Conservation (phyloP, 2,797 vertebrate species). For the Esox masquinongy region DNA sequence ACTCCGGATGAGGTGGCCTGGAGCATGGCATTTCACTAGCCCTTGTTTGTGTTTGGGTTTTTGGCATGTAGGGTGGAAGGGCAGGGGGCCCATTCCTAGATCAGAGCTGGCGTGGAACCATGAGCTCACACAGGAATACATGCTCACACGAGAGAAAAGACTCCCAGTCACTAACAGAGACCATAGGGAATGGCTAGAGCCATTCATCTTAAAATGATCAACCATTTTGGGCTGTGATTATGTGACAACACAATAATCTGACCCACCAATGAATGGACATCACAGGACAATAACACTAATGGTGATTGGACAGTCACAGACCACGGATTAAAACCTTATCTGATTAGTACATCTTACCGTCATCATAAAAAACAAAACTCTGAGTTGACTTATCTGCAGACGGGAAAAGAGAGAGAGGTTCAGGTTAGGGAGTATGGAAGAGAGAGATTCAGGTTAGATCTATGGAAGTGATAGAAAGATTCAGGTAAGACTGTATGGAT, state of each 20-base stretch:
- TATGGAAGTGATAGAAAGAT: slow-evolving; percentile 12
- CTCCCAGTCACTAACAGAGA: too few relatives aligned
- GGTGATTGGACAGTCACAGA: slow-evolving; percentile 64
- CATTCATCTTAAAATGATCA: too few relatives aligned
- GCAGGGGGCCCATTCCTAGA: too few relatives aligned
- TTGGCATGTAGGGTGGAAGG: too few relatives aligned
- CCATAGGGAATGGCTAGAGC: too few relatives aligned
- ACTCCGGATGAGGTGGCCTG: too few relatives aligned
- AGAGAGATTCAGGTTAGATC: slow-evolving; percentile 55
- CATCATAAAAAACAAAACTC: slow-evolving; percentile 83
- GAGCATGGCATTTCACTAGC: too few relatives aligned
- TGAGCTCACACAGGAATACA: too few relatives aligned
- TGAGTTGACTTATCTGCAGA: slow-evolving; percentile 75
- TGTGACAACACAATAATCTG: slow-evolving; percentile 55
- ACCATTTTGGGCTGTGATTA: slow-evolving; percentile 50
- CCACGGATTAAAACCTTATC: slow-evolving; percentile 67
- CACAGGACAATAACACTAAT: slow-evolving; percentile 58
- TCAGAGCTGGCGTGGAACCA: too few relatives aligned
- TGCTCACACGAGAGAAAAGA: too few relatives aligned
- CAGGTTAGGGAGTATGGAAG: too few relatives aligned
- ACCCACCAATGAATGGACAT: slow-evolving; percentile 52
- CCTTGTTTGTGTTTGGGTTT: too few relatives aligned
- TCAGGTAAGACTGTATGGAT: not conserved
- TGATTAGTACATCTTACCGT: slow-evolving; percentile 79
- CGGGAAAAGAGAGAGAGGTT: slow-evolving; percentile 49